Evolutionary conservation across 2,888 invertebrate genomes (phyloP).

Genomic region (Hermodice carunculata): DNA sequence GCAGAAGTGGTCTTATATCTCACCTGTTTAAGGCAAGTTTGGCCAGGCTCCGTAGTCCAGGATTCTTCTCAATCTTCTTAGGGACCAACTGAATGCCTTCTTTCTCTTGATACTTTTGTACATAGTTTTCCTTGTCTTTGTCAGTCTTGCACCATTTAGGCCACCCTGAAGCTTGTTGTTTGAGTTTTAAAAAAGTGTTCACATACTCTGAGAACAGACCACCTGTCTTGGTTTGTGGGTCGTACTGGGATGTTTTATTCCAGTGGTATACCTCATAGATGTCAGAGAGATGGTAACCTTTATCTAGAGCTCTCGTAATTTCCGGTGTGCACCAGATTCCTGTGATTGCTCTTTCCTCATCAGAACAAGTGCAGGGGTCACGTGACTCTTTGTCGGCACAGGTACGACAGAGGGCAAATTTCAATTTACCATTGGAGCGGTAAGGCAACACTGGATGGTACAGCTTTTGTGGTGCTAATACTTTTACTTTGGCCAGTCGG

Average conservation of each 20-base stretch:
- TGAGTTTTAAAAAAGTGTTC: constrained; percentile 49
- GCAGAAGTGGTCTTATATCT: too few species aligned
- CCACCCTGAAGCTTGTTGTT: constrained; percentile 50
- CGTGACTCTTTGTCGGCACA: constrained; percentile 52
- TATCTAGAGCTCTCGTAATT: constrained; percentile 53
- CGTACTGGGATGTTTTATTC: constrained; percentile 38
- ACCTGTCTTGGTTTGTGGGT: constrained; percentile 26
- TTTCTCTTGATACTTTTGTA: constrained; percentile 36
- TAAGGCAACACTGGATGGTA: constrained; percentile 58
- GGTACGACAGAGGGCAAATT: constrained; percentile 61
- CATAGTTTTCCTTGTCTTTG: constrained; percentile 41
- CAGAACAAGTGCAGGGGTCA: constrained; percentile 53
- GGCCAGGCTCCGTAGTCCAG: neutral
- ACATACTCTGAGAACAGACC: constrained; percentile 59
- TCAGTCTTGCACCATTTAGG: constrained; percentile 40
- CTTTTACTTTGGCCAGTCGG: constrained; percentile 49
- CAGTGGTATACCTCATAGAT: constrained; percentile 64
- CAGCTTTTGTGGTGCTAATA: constrained; percentile 48
- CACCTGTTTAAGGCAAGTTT: neutral
- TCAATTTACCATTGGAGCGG: constrained; percentile 51
- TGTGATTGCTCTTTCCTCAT: constrained; percentile 44
- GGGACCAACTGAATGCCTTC: constrained; percentile 31
- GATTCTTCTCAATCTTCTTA: constrained; percentile 2
- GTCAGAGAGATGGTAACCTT: constrained; percentile 58
- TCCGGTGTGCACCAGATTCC: constrained; percentile 66